Evolutionary conservation across 2,797 vertebrate species (phyloP), one percentile per base, ranked within the genome.

Genomic region (Scleropages formosus): DNA sequence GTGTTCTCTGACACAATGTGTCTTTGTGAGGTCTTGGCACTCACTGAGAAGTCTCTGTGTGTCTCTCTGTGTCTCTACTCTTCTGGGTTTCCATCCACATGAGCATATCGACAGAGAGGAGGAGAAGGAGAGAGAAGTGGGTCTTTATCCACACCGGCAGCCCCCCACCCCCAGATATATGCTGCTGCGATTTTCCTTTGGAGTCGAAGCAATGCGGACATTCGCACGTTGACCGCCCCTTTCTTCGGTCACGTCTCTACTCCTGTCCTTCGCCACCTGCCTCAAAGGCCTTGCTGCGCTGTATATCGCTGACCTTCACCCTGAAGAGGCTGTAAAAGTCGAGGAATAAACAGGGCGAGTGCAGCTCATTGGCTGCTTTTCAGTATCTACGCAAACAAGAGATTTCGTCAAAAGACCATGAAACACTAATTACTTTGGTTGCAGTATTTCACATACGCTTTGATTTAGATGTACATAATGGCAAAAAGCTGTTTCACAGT

Each of bases 1-100:
- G 80, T 90, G 78, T 86, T 83, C 85, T 80, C 77, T 72, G 47
- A 82, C 61, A 92, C 89, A 92, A 90, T 89, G 89, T 85, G 86
- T 83, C 90, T 91, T 91, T 93, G 90, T 92, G 80, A 85, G 86
- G 82, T 69, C 75, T 81, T 82, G 87, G 82, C 87, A 78, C 78
- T 81, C 78, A 56, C 72, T 85, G 82, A 87, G 80, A 88, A 84
- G 85, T 79, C 73, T 47, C 61, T 78, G 70, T 76, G 75, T 72
- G 70, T 71, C 69, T 76, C 49, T 73, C 72, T 74, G 58, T 65
- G 26, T 12, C 61, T 67, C 46, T 56, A 63, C 69, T 58, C 77
- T 66, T 39, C 71, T 61, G 60, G 51, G 16, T 78, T 60, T 61
- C 53, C 44, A 31, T 26, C 22, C 63, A 44, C 72, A 60, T 46